Percentiles rank a stretch among this genome's conserved stretches.
Evolutionary conservation across 2,113 vertebrate genomes (phyloP).

Genomic region (Dasyurus viverrinus): DNA sequence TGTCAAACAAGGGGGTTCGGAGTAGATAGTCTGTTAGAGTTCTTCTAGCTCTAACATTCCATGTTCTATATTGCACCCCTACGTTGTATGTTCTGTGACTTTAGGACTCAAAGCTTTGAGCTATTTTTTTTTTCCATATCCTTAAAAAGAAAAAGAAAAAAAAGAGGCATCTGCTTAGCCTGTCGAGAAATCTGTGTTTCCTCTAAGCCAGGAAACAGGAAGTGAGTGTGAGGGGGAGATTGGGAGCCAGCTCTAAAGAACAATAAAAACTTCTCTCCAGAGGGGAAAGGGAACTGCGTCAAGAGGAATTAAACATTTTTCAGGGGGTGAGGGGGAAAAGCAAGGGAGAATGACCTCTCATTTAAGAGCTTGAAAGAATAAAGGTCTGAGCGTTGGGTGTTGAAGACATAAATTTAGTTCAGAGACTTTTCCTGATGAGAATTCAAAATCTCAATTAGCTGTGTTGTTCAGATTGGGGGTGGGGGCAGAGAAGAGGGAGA

Average conservation of each 20-base stretch:
- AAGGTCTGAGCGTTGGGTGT: conserved; percentile 29
- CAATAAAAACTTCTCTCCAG: conserved; percentile 91
- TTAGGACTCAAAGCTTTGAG: not conserved
- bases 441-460: not conserved
- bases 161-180: conserved; percentile 71
- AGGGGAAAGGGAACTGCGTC: conserved; percentile 95
- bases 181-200: conserved; percentile 89
- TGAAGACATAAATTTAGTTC: conserved; percentile 74
- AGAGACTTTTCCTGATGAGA: conserved; percentile 68
- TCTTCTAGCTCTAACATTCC: not conserved
- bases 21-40: not conserved
- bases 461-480: not conserved
- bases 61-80: not conserved
- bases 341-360: conserved; percentile 86
- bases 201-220: conserved; percentile 94
- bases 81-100: fast-evolving
- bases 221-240: conserved; percentile 90
- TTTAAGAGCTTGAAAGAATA: conserved; percentile 81
- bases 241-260: conserved; percentile 87
- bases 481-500: not conserved
- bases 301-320: conserved; percentile 85
- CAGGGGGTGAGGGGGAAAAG: conserved; percentile 82
- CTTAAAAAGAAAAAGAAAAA: conserved; percentile 55
- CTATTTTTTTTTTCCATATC: conserved; percentile 71
- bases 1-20: not conserved